Evolutionary conservation across 2,797 vertebrate genomes (phyloP), one percentile per base, ranked within the genome.

Genomic region (Pangasius mekongensis): DNA sequence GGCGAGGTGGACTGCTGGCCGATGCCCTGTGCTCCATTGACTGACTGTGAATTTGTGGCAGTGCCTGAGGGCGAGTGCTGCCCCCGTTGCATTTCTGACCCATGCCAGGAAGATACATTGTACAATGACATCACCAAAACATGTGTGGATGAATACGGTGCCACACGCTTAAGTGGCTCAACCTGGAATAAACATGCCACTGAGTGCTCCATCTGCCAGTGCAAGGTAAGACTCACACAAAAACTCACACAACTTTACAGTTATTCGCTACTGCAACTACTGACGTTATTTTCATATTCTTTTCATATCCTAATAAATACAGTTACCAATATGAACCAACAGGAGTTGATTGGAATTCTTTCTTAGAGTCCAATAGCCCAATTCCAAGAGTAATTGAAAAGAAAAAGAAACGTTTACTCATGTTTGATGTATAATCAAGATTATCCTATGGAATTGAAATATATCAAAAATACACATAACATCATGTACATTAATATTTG

Each of bases 1-100:
- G 97, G 97, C 0, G 97, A 97, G 92, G 97, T 97, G 81, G 97
- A 98, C 91, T 98, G 97, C 89, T 97, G 97, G 97, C 97, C 97
- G 1, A 93, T 97, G 92, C 93, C 96, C 0, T 98, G 97, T 89
- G 43, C 89, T 0, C 95, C 96, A 0, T 95, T 96, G 77, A 90
- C 94, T 73, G 96, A 97, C 0, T 98, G 97, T 92, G 97, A 97
- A 84, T 97, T 97, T 93, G 97, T 96, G 0, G 91, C 96, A 49
- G 94, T 97, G 20, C 96, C 96, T 0, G 96, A 98, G 92, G 95
- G 94, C 0, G 97, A 97, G 91, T 98, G 97, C 92, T 98, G 97
- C 83, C 95, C 95, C 0, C 97, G 90, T 74, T 98, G 97, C 54
- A 95, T 97, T 91, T 90, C 93, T 0, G 97, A 97, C 90, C 97